Conservation (phyloP, 23 tunicate species). For the Aplidium turbinatum region DNA sequence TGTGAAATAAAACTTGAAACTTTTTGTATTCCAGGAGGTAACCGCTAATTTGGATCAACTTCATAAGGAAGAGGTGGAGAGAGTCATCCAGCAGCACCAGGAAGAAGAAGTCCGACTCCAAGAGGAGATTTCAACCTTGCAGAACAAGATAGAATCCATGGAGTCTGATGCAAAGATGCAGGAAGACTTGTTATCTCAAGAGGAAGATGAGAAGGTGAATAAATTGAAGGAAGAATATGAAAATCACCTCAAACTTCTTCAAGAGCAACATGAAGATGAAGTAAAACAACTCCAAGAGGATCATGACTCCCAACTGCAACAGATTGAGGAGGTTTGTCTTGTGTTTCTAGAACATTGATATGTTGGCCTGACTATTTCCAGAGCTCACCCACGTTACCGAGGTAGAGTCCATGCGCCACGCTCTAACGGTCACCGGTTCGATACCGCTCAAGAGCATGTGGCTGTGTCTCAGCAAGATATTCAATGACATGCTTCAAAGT, state of each 20-base stretch:
- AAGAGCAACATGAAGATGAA: constrained; percentile 52
- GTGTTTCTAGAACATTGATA: no score
- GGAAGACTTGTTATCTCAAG: constrained; percentile 26
- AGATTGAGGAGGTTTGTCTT: constrained; percentile 72
- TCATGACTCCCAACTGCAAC: constrained; percentile 65
- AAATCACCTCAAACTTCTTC: constrained; percentile 25
- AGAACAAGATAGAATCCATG: constrained; percentile 41
- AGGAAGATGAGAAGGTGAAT: constrained; percentile 28
- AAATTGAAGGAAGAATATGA: constrained; percentile 8
- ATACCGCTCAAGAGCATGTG: no score
- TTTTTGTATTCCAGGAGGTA: constrained; percentile 53
- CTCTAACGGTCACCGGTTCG: no score
- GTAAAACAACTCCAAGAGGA: constrained; percentile 56
- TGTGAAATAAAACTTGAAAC: no score
- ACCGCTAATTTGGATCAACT: constrained; percentile 81
- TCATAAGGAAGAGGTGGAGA: constrained; percentile 80
- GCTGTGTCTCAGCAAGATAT: no score
- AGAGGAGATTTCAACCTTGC: constrained; percentile 20
- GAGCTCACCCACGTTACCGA: no score
- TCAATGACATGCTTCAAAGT: no score
- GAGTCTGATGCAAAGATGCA: constrained; percentile 14
- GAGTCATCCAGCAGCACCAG: constrained; percentile 43
- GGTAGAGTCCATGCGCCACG: no score
- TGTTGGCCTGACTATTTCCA: no score
- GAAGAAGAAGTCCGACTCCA: constrained; percentile 42